These are phyloP conservation scores for Carapus acus DNA, from an alignment of 2,797 vertebrate species.

Conservation along the genomic window DNA sequence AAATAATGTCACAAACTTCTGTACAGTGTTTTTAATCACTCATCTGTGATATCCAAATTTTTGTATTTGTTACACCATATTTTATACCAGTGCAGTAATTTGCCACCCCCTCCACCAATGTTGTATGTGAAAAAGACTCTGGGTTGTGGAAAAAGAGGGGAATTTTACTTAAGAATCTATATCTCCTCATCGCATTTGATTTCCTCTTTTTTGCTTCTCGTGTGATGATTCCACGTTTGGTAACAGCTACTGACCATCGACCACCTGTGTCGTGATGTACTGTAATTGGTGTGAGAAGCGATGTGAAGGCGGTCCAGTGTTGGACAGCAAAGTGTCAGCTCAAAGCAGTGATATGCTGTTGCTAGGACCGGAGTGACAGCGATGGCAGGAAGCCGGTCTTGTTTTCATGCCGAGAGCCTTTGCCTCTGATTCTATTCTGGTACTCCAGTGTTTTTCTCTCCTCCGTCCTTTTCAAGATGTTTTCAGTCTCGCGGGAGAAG, in stretches of 20 bases:
- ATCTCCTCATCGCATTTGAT: slow-evolving; percentile 51
- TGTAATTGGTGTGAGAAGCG: slow-evolving; percentile 56
- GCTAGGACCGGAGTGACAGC: slow-evolving; percentile 23
- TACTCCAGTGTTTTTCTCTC: slow-evolving; percentile 31
- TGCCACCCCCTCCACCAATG: slow-evolving; percentile 45
- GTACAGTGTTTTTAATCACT: slow-evolving; percentile 74
- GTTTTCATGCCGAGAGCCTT: slow-evolving; percentile 23
- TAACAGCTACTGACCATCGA: slow-evolving; percentile 59
- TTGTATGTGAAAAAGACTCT: slow-evolving; percentile 50
- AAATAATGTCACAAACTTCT: slow-evolving; percentile 57
- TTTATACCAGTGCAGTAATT: slow-evolving; percentile 70
- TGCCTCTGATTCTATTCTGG: slow-evolving; percentile 23
- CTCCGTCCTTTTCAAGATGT: slow-evolving; percentile 4
- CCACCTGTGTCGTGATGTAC: slow-evolving; percentile 55
- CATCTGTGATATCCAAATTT: slow-evolving; percentile 64
- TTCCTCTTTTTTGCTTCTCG: slow-evolving; percentile 38
- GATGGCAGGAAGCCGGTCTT: slow-evolving; percentile 25
- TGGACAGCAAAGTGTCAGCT: slow-evolving; percentile 57
- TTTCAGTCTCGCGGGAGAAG: neutral
- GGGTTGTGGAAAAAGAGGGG: slow-evolving; percentile 40
- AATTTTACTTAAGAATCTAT: slow-evolving; percentile 59
- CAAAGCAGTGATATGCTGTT: slow-evolving; percentile 28
- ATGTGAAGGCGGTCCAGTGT: slow-evolving; percentile 56
- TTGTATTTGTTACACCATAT: slow-evolving; percentile 70
- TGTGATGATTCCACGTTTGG: slow-evolving; percentile 71